A percentile compares a stretch with the other conserved stretches of the same genome.
Evolutionary conservation across 2,888 invertebrate genomes (phyloP).

Genomic region (Pyrrhosoma nymphula): DNA sequence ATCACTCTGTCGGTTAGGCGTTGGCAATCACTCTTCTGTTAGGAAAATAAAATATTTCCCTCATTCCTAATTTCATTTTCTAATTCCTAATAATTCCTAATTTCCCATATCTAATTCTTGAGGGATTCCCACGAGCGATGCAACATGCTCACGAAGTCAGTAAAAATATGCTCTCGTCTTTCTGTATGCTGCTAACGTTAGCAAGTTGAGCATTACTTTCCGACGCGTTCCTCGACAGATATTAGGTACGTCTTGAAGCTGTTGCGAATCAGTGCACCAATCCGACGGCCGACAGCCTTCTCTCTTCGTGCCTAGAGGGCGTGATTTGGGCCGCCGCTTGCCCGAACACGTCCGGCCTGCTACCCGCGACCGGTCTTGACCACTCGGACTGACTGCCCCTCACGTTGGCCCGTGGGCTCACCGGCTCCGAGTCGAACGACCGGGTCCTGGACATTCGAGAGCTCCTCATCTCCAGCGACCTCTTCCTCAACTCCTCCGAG

Average conservation of each 20-base stretch:
- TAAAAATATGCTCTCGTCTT: too few relatives aligned
- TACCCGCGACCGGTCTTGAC: not conserved
- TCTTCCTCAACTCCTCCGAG: not conserved
- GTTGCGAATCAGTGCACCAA: not conserved
- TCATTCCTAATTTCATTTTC: too few relatives aligned
- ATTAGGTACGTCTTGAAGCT: not conserved
- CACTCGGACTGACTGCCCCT: not conserved
- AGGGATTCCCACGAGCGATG: too few relatives aligned
- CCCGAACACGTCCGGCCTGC: not conserved
- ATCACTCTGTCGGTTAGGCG: too few relatives aligned
- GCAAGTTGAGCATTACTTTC: too few relatives aligned
- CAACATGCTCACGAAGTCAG: too few relatives aligned
- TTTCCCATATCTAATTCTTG: too few relatives aligned
- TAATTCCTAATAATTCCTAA: too few relatives aligned
- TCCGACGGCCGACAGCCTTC: not conserved
- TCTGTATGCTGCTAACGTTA: too few relatives aligned
- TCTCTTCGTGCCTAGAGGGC: not conserved
- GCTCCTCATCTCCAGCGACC: not conserved
- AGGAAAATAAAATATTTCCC: too few relatives aligned
- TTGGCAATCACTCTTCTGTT: too few relatives aligned
- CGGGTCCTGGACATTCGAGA: not conserved
- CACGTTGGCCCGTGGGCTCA: not conserved
- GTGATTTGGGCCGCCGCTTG: not conserved
- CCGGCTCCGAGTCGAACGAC: not conserved
- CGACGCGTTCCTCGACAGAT: not conserved